Percentiles rank a stretch among this genome's conserved stretches.
These are phyloP conservation scores for Coremacera marginata DNA, from an alignment of 2,888 invertebrate species.

Conservation along the genomic window DNA sequence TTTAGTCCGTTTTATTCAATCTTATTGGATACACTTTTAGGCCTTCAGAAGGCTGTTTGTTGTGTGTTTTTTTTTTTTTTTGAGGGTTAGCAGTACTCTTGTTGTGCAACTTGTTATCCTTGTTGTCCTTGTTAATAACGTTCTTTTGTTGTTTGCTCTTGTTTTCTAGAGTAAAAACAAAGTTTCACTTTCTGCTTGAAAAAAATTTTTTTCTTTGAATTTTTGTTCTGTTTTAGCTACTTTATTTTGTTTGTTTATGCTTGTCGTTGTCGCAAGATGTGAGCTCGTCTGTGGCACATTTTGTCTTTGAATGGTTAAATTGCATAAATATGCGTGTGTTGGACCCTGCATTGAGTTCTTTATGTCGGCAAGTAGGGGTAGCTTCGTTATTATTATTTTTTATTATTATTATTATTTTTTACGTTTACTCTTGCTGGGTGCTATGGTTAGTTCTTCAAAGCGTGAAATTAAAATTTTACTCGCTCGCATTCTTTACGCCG, in stretches of 20 bases:
- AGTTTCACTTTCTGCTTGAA: conserved; percentile 18
- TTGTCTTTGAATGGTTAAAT: background rate
- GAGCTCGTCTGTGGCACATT: background rate
- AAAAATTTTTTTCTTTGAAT: background rate
- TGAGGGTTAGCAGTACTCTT: background rate
- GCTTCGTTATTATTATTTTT: background rate
- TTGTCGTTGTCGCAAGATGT: background rate
- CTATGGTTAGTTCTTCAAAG: conserved; percentile 45
- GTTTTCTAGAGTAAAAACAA: background rate
- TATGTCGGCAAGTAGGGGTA: background rate
- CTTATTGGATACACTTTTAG: conserved; percentile 7
- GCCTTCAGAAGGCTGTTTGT: background rate
- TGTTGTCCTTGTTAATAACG: background rate
- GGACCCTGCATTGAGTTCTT: background rate
- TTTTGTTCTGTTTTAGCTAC: background rate
- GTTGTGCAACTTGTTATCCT: background rate
- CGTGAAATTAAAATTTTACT: conserved; percentile 53
- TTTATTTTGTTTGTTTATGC: conserved; percentile 19
- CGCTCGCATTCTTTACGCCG: conserved; percentile 32
- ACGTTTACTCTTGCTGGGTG: background rate
- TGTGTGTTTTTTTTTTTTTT: background rate
- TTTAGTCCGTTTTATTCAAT: conserved; percentile 16
- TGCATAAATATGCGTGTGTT: conserved; percentile 21
- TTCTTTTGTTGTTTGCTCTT: background rate
- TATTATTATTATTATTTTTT: background rate